These are phyloP conservation scores for Hirtodrosophila trivittata DNA, from an alignment of 2,888 invertebrate genomes.

Conservation along the genomic window DNA sequence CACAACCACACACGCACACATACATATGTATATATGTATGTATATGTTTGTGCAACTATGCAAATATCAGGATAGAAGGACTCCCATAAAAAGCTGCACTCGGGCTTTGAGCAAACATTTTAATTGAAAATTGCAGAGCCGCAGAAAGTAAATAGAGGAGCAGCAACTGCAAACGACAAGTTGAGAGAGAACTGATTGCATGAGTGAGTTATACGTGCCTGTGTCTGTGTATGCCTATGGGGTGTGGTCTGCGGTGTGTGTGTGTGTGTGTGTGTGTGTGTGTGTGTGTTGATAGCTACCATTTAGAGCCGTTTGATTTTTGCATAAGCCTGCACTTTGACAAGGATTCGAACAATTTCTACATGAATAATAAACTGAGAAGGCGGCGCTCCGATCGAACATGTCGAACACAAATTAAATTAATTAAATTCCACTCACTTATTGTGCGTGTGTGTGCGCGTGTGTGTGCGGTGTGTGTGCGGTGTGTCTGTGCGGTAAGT, in stretches of 20 bases:
- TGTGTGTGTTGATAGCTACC: constrained; percentile 25
- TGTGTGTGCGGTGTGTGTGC: constrained; percentile 6
- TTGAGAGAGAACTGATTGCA: constrained; percentile 48
- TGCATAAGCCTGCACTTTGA: constrained; percentile 57
- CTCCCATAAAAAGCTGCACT: constrained; percentile 24
- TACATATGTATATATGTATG: not conserved
- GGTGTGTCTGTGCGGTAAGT: constrained; percentile 4
- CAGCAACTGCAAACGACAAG: constrained; percentile 56
- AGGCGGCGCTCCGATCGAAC: constrained; percentile 20
- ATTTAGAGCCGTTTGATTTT: constrained; percentile 62
- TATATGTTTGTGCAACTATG: constrained; percentile 5
- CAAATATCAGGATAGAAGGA: constrained; percentile 33
- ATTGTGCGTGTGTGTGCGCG: constrained; percentile 16
- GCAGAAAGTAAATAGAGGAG: constrained; percentile 53
- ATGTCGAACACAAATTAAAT: constrained; percentile 58
- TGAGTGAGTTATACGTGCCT: constrained; percentile 37
- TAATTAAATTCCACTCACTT: constrained; percentile 67
- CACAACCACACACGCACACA: too few relatives aligned
- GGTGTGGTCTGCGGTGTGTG: constrained; percentile 32
- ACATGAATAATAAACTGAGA: constrained; percentile 59
- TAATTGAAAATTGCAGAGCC: constrained; percentile 72
- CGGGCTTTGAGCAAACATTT: constrained; percentile 64
- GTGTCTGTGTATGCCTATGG: constrained; percentile 13
- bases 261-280: constrained; percentile 2
- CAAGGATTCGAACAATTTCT: constrained; percentile 39